Conservation (phyloP, 1,140 invertebrate species). For the Diorhabda elongata region DNA sequence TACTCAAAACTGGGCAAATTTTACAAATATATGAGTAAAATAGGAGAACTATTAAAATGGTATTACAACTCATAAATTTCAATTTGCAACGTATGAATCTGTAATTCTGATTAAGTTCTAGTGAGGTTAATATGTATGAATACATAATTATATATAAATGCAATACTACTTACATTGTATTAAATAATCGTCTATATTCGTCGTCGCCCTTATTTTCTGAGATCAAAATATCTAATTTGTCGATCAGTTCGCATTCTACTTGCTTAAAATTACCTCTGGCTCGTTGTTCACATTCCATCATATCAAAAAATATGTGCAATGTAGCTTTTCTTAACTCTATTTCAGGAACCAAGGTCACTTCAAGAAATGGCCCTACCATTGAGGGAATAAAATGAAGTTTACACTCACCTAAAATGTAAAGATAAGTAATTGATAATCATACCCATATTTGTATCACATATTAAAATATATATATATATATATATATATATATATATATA, state of each 20-base stretch:
- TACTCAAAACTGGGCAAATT: no score
- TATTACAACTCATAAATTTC: background rate
- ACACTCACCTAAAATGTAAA: slow-evolving; percentile 55
- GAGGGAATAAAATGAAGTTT: slow-evolving; percentile 89
- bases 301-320: slow-evolving; percentile 92
- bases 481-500: background rate
- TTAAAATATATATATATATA: background rate
- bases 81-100: background rate
- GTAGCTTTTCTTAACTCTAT: slow-evolving; percentile 83
- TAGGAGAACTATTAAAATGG: slow-evolving; percentile 8
- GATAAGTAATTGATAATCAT: background rate
- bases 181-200: slow-evolving; percentile 85
- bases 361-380: slow-evolving; percentile 90
- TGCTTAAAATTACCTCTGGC: slow-evolving; percentile 78
- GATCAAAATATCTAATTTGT: slow-evolving; percentile 87
- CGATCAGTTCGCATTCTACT: slow-evolving; percentile 88
- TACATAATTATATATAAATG: slow-evolving; percentile 11
- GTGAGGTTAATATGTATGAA: background rate
- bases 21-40: background rate
- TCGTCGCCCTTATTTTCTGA: slow-evolving; percentile 92
- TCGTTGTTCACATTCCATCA: slow-evolving; percentile 92
- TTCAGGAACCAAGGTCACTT: slow-evolving; percentile 87
- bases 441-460: no score
- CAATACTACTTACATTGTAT: slow-evolving; percentile 80
- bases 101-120: background rate